Base-by-base conservation (phyloP, 1,140 invertebrate species). In the Notospermus geniculatus region DNA sequence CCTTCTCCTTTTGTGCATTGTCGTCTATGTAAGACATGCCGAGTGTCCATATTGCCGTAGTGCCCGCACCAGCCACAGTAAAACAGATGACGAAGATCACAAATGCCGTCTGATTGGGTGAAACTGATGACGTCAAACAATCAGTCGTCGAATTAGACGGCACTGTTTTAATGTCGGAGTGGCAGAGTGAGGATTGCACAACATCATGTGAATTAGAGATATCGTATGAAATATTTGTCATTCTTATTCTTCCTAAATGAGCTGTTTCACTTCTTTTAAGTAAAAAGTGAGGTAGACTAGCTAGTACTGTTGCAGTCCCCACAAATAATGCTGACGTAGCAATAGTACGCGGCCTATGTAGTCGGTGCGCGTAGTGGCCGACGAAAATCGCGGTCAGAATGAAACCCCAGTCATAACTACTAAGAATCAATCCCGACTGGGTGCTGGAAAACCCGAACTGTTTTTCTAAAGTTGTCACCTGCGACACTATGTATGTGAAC, bases 341-440 rank as follows among this genome's bases (percentile, higher is more conserved):
- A 1, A 79, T 54, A 1, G 67, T 63, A 22, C 76, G 59, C 0
- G 76, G 77, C 25, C 73, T 70, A 57, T 78, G 74, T 2, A 69
- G 55, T 29, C 53, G 70, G 2, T 67, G 57, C 1, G 70, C 68
- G 58, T 70, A 61, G 58, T 74, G 69, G 25, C 71, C 68, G 50
- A 72, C 65, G 52, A 74, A 63, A 0, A 76, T 62, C 0, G 70
- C 74, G 23, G 68, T 66, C 2, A 64, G 23, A 7, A 78, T 65
- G 60, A 66, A 75, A n/a, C 72, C 72, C 2, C 77, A 66, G 56
- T 78, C 76, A 60, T 78, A 76, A 52, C 71, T 71, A 57, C 69
- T 71, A 63, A 76, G 61, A 0, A 79, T 27, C 32, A 76, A 64
- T 2, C 75, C 75, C 29, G 61, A 70, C 22, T 76, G 60, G 17